Percentiles rank a stretch among this genome's conserved stretches.
Conservation (phyloP, 1,140 invertebrate species). For the Eubasilissa regina region DNA sequence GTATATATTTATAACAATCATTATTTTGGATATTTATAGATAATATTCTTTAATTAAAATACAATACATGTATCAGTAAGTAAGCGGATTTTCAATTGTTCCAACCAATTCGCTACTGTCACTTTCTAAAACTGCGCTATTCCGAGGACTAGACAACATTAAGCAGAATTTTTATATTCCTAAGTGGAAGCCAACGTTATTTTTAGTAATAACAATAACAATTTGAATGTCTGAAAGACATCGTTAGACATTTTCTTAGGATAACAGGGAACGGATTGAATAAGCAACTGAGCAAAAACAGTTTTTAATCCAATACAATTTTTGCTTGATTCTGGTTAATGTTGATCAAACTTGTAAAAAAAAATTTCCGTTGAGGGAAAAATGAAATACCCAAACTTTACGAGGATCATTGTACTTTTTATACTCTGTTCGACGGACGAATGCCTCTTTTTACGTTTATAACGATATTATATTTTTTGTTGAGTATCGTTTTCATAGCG, state of each 20-base stretch:
- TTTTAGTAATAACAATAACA: conserved; percentile 16
- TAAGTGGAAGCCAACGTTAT: background rate
- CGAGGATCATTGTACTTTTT: conserved; percentile 19
- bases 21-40: no score
- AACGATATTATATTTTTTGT: conserved; percentile 16
- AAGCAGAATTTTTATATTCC: conserved; percentile 17
- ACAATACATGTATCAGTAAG: no score
- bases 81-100: no score
- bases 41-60: no score
- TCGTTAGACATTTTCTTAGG: conserved; percentile 1
- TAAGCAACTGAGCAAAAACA: background rate
- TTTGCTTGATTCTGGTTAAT: background rate
- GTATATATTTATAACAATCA: no score
- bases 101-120: background rate
- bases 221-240: conserved; percentile 14
- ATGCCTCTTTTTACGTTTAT: conserved; percentile 31
- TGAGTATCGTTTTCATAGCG: conserved; percentile 14
- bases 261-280: background rate
- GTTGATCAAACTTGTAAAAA: conserved; percentile 9
- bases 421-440: conserved; percentile 11
- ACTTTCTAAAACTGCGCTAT: background rate
- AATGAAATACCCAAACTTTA: conserved; percentile 20
- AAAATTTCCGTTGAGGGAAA: conserved; percentile 12
- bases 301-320: background rate
- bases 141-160: background rate